Conservation (phyloP, 2,797 vertebrate species). For the Premnoplex brunnescens region DNA sequence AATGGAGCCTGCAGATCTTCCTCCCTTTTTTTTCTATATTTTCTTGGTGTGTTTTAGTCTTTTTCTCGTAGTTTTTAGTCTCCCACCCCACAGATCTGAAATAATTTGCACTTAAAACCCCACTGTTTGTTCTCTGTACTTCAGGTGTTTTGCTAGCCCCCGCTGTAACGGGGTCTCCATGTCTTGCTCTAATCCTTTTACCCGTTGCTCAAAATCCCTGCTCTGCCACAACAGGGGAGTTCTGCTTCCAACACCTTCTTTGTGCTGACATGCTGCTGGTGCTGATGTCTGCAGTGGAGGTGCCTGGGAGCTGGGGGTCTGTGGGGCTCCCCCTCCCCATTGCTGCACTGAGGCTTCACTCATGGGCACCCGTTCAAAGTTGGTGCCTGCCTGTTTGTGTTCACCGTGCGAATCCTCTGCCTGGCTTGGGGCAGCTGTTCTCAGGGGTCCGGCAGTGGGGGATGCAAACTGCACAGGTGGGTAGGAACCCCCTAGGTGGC, state of each 20-base stretch:
- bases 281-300: background rate
- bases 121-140: background rate
- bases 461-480: accelerated
- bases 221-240: background rate
- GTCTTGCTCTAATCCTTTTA: background rate
- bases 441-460: background rate
- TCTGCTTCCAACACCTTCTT: background rate
- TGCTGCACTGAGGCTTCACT: background rate
- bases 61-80: background rate
- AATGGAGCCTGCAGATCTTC: background rate
- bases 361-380: background rate
- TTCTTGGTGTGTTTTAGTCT: background rate
- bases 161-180: accelerated
- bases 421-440: background rate
- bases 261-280: accelerated
- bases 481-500: background rate
- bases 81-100: background rate
- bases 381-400: background rate
- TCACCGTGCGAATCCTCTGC: background rate
- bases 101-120: background rate
- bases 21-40: background rate
- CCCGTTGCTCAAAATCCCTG: background rate
- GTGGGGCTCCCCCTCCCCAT: background rate
- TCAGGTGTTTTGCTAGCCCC: background rate
- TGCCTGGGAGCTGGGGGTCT: background rate